Evolutionary conservation across 2,888 invertebrate genomes (phyloP).

Genomic region (Acrobeloides nanus): DNA sequence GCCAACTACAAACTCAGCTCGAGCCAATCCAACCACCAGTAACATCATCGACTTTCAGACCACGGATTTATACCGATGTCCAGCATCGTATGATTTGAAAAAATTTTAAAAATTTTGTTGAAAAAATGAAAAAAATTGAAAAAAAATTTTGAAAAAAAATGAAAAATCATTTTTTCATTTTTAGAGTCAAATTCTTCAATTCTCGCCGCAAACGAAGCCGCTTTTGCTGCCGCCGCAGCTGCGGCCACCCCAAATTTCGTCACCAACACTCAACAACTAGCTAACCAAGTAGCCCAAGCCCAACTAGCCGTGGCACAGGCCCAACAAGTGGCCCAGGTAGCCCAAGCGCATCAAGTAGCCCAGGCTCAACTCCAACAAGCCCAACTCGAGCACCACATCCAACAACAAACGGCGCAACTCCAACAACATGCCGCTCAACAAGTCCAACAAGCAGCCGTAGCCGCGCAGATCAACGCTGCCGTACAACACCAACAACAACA

Average conservation of each 20-base stretch:
- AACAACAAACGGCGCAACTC: conserved; percentile 10
- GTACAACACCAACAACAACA: conserved; percentile 6
- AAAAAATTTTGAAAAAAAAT: no score
- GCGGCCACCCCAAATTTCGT: conserved; percentile 1
- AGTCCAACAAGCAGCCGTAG: conserved; percentile 15
- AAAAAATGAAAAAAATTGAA: no score
- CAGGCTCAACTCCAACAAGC: conserved; percentile 20
- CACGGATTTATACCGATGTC: no score
- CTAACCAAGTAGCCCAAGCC: conserved; percentile 1
- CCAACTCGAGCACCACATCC: conserved; percentile 6
- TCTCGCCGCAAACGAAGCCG: background rate
- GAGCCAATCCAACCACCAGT: no score
- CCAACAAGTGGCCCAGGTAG: conserved; percentile 14
- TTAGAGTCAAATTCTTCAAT: no score
- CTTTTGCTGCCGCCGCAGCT: conserved; percentile 8
- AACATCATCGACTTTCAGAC: no score
- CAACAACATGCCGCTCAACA: conserved; percentile 15
- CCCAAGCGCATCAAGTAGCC: conserved; percentile 17
- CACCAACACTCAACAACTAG: background rate
- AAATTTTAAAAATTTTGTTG: no score
- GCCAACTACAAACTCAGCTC: no score
- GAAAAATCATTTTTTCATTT: no score
- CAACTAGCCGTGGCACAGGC: conserved; percentile 8
- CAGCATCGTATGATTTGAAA: no score
- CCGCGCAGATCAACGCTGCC: conserved; percentile 8